These are phyloP conservation scores for Agrochola circellaris DNA, from an alignment of 2,888 invertebrate genomes.

Conservation along the genomic window DNA sequence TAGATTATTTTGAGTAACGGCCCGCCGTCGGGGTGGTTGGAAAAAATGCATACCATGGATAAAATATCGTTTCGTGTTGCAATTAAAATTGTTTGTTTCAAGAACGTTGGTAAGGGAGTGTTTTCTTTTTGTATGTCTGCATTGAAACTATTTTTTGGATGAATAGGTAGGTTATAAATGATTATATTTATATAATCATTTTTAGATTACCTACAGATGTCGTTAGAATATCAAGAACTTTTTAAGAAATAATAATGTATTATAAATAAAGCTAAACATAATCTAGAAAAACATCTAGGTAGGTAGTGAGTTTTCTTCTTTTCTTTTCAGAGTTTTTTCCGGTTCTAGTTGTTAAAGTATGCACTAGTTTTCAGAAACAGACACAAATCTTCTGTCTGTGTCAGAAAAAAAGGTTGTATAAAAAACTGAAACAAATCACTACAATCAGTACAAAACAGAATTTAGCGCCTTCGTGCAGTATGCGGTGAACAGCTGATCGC, in stretches of 20 bases:
- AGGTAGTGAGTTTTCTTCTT: not conserved
- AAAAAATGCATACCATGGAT: slow-evolving; percentile 83
- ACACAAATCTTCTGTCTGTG: not conserved
- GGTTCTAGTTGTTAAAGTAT: not conserved
- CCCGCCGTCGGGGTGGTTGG: slow-evolving; percentile 72
- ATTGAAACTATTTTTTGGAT: slow-evolving; percentile 22
- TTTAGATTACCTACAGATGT: not conserved
- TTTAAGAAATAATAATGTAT: not conserved
- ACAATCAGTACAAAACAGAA: slow-evolving; percentile 57
- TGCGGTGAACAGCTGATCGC: slow-evolving; percentile 58
- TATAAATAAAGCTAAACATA: not conserved
- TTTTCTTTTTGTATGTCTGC: slow-evolving; percentile 45
- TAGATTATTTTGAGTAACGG: slow-evolving; percentile 90
- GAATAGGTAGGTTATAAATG: not conserved
- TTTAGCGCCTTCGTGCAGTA: slow-evolving; percentile 57
- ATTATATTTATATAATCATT: not conserved
- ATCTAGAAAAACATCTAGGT: not conserved
- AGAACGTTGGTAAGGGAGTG: slow-evolving; percentile 55
- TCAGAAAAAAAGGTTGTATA: not conserved
- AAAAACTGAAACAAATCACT: slow-evolving; percentile 53
- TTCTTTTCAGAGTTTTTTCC: not conserved
- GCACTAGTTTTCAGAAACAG: not conserved
- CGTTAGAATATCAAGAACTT: not conserved
- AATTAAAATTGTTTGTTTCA: slow-evolving; percentile 84
- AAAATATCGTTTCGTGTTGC: slow-evolving; percentile 86